These are phyloP conservation scores for Phainopepla nitens DNA, from an alignment of 2,113 vertebrate species.

Conservation along the genomic window DNA sequence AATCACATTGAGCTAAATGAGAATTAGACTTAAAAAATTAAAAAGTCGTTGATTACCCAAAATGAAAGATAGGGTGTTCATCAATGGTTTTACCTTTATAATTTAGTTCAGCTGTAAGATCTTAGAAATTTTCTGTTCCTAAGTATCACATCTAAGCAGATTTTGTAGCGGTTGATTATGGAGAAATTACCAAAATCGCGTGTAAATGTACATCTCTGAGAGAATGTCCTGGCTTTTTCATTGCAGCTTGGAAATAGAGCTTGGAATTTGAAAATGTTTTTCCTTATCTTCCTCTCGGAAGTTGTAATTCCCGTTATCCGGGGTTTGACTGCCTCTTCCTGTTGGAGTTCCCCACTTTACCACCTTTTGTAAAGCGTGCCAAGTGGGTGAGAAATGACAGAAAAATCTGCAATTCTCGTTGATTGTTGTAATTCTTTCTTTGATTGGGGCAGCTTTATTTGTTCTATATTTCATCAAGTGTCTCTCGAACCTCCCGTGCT, in stretches of 20 bases:
- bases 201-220: background rate
- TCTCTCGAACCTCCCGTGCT: rapidly evolving
- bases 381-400: background rate
- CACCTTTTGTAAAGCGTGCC: too few species aligned
- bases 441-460: background rate
- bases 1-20: background rate
- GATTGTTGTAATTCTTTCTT: background rate
- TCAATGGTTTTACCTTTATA: background rate
- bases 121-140: background rate
- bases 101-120: too few species aligned
- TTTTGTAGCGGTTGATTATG: background rate
- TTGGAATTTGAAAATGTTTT: background rate
- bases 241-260: background rate
- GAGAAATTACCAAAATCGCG: background rate
- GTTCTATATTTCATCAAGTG: background rate
- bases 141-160: background rate
- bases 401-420: background rate
- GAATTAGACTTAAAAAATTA: background rate
- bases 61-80: background rate
- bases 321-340: background rate
- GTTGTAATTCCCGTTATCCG: background rate
- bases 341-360: background rate
- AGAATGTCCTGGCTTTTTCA: rapidly evolving
- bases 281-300: too few species aligned
- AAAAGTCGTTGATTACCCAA: background rate